phyloP scores from a whole-genome alignment of 64 coral and sea anemone species.

The Hydrozoanthus tunicans region DNA sequence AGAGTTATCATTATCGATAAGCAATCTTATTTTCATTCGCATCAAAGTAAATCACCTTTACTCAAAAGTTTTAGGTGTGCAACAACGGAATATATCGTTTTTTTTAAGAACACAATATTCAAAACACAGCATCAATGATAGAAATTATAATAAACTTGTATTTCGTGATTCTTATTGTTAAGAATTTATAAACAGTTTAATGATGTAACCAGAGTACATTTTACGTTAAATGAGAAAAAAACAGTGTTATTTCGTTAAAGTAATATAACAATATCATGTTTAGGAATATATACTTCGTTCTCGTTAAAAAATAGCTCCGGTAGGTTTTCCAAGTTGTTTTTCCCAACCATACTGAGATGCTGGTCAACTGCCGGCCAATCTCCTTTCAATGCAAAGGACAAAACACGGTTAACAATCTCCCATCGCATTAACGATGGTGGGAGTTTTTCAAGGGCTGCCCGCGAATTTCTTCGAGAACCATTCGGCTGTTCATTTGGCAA shows the following conservation, averaged over 20 bases:
- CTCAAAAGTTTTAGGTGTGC: too few relatives aligned
- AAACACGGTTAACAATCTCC: constrained; percentile 79
- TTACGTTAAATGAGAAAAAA: background rate
- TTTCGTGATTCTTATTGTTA: too few relatives aligned
- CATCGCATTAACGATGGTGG: constrained; percentile 74
- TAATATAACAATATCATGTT: constrained; percentile 9
- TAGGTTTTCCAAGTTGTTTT: constrained; percentile 88
- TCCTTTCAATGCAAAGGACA: constrained; percentile 70
- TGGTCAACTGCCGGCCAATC: constrained; percentile 88
- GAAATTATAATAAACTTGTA: too few relatives aligned
- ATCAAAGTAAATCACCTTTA: too few relatives aligned
- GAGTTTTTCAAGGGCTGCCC: constrained; percentile 69
- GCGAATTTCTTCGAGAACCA: constrained; percentile 65
- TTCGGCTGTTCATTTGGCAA: background rate
- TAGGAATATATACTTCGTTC: constrained; percentile 20
- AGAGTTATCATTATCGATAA: too few relatives aligned
- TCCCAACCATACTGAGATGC: constrained; percentile 73
- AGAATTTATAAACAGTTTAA: too few relatives aligned
- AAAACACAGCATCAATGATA: too few relatives aligned
- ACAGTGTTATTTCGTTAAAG: background rate
- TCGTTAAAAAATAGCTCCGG: constrained; percentile 51
- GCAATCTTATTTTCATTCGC: too few relatives aligned
- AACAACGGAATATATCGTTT: too few relatives aligned
- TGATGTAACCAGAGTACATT: too few relatives aligned
- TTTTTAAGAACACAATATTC: too few relatives aligned